Evolutionary conservation across 2,113 vertebrate genomes (phyloP).

Genomic region (Phoxinus phoxinus): DNA sequence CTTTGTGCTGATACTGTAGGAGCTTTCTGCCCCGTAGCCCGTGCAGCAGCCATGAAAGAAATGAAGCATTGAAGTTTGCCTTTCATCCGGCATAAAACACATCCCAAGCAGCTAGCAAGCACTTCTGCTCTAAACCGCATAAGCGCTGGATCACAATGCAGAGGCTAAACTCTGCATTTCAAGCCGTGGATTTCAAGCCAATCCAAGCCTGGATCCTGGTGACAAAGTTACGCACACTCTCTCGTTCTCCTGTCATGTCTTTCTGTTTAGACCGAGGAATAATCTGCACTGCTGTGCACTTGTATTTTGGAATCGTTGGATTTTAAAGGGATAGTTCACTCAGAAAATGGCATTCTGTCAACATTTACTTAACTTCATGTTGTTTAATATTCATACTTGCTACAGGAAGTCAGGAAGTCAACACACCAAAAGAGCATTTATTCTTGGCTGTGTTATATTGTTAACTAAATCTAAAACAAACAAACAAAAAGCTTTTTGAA

Average conservation of each 20-base stretch:
- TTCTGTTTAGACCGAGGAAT: not conserved
- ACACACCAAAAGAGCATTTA: not conserved
- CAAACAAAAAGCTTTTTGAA: not conserved
- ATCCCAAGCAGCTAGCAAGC: slow-evolving; percentile 35
- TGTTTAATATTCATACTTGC: not conserved
- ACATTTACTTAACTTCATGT: not conserved
- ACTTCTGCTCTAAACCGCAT: slow-evolving; percentile 31
- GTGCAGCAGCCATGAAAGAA: slow-evolving; percentile 71
- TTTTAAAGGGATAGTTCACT: not conserved
- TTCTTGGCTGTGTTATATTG: not conserved
- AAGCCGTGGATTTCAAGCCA: slow-evolving; percentile 11
- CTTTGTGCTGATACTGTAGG: slow-evolving; percentile 73
- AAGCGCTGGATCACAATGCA: slow-evolving; percentile 32
- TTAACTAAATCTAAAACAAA: not conserved
- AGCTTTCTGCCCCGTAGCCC: slow-evolving; percentile 70
- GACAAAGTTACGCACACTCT: slow-evolving; percentile 3
- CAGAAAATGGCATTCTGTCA: not conserved
- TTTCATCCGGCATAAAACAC: slow-evolving; percentile 76
- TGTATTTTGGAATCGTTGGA: not conserved
- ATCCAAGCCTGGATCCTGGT: slow-evolving; percentile 16
- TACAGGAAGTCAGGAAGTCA: not conserved
- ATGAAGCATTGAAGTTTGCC: slow-evolving; percentile 73
- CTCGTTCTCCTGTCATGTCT: not conserved
- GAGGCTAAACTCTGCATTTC: slow-evolving; percentile 28
- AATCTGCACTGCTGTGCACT: not conserved